These are phyloP conservation scores for Lutjanus erythropterus DNA, from an alignment of 2,113 vertebrate species.

Conservation along the genomic window DNA sequence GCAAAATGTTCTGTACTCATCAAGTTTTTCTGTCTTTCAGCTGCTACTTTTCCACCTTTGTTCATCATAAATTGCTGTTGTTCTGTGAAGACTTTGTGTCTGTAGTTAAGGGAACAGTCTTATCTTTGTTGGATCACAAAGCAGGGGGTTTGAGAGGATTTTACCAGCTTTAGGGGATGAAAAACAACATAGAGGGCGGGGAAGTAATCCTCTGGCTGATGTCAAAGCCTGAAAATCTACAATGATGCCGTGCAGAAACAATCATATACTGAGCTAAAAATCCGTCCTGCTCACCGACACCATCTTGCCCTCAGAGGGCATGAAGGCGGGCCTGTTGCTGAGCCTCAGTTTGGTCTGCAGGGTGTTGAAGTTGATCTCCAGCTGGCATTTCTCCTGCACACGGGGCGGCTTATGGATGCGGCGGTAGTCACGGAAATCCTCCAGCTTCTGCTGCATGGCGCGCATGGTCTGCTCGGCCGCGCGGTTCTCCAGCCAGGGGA, in stretches of 20 bases:
- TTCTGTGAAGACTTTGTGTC: background rate
- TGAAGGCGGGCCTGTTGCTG: constrained; percentile 95
- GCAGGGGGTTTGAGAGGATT: background rate
- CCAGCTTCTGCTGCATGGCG: constrained; percentile 94
- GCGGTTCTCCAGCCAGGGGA: constrained; percentile 94
- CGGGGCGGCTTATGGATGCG: constrained; percentile 93
- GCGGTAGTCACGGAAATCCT: constrained; percentile 94
- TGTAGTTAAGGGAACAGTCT: background rate
- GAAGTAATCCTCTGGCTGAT: constrained; percentile 1
- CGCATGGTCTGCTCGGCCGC: constrained; percentile 90
- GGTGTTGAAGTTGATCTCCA: constrained; percentile 97
- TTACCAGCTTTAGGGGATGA: background rate
- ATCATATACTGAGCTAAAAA: background rate
- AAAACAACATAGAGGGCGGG: background rate
- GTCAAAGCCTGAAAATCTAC: background rate
- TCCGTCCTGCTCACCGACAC: constrained; percentile 89
- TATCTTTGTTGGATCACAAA: constrained; percentile 3
- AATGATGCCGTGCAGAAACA: too few relatives aligned
- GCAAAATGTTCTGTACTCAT: background rate
- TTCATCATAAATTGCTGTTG: background rate
- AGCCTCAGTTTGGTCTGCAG: constrained; percentile 94
- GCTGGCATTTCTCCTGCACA: constrained; percentile 94
- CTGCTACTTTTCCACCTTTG: background rate
- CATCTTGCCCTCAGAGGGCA: constrained; percentile 96
- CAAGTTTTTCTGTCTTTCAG: background rate